Base-by-base conservation (phyloP, 2,797 vertebrate species). In the Kryptolebias ocellatus region DNA sequence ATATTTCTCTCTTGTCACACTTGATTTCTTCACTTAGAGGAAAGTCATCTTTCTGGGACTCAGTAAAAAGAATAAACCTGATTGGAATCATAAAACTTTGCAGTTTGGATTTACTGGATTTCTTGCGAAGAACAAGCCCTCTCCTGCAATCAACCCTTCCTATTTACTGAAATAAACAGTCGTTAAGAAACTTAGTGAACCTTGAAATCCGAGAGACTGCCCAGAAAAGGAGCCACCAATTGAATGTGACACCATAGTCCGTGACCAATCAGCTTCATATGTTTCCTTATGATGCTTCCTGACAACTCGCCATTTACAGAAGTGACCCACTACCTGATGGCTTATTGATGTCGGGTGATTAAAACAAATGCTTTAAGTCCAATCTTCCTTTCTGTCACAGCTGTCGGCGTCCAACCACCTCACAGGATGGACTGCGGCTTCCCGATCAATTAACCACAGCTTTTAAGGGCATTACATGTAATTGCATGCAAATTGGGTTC, bases 321-420 rank as follows among this genome's bases (percentile, higher is more conserved):
- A 18, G 56, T 63, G 60, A 59, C 45, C 14, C 4, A 16, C 10
- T 0, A 8, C 45, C 50, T 74, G 74, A 84, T 78, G 57, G 70
- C 80, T 73, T 83, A 83, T 87, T 64, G 76, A 79, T n/a, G 58
- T 50, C 52, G 27, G 60, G 59, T 81, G 84, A 87, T 89, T 85
- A 81, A 84, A 85, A 79, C 0, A 64, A 82, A 80, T n/a, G 16
- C 44, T 72, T 51, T 45, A 16, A 24, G 65, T 76, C 65, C 51
- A 28, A 20, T 76, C 74, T 59, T 24, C 31, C 34, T 67, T 53
- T 58, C 67, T 74, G 79, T 77, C 74, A 59, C 14, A 17, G 11
- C 1, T 17, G 68, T 20, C 55, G 53, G 39, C 5, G 31, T 4
- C 31, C 34, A 16, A 60, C 54, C 27, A 53, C 65, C 55, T 52